Conservation (phyloP, 2,888 invertebrate species). For the Sinhomidia bicolor region DNA sequence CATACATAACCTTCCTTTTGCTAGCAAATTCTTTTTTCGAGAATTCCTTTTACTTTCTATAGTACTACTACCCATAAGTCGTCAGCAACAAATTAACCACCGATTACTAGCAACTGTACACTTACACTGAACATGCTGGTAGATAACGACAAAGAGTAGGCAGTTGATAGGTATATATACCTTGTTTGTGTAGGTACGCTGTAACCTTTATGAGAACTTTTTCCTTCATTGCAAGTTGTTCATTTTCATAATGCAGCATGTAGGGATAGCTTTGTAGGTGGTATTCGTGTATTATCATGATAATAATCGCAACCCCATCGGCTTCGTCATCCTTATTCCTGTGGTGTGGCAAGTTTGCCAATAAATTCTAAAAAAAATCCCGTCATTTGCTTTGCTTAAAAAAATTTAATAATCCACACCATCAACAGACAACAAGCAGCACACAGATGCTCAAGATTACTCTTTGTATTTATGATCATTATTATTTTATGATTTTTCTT, state of each 20-base stretch:
- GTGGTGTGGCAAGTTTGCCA: neutral
- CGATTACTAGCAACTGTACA: neutral
- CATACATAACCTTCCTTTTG: too few relatives aligned
- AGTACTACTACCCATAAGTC: neutral
- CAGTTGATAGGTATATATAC: neutral
- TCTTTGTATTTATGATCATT: constrained; percentile 8
- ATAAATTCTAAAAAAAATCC: constrained; percentile 23
- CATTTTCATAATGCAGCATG: neutral
- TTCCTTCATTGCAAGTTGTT: neutral
- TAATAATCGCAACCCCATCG: neutral
- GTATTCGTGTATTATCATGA: constrained; percentile 1
- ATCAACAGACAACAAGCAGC: neutral
- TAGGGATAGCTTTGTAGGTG: neutral
- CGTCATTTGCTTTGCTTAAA: neutral
- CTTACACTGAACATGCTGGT: neutral
- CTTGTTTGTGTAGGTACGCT: neutral
- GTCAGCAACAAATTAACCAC: neutral
- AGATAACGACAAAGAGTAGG: neutral
- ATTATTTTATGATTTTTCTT: neutral
- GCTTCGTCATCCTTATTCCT: neutral
- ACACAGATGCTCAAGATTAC: neutral
- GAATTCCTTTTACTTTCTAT: constrained; percentile 57
- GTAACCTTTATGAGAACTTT: constrained; percentile 19
- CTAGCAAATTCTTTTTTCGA: neutral
- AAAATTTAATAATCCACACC: too few relatives aligned